These are phyloP conservation scores for Oasisia sp. DNA, from an alignment of 2,888 invertebrate species.

Conservation along the genomic window DNA sequence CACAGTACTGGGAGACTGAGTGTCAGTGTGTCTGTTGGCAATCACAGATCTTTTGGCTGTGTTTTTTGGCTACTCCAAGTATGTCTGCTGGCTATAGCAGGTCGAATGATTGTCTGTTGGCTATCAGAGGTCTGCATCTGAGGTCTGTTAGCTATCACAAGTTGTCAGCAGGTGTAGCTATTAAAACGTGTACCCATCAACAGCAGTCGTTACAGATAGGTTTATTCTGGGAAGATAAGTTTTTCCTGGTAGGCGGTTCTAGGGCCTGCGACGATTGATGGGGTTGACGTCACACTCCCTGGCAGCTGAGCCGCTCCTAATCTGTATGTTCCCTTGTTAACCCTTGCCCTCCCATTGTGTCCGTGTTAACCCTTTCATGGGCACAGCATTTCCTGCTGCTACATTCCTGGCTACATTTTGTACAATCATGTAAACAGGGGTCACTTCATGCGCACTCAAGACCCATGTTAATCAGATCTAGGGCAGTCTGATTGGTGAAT, in stretches of 20 bases:
- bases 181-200: not conserved
- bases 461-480: not conserved
- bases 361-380: not conserved
- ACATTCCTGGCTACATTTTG: not conserved
- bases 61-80: no score
- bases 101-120: not conserved
- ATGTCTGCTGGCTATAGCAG: not conserved
- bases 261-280: not conserved
- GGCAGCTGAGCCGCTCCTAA: not conserved
- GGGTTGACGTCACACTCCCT: not conserved
- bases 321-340: conserved; percentile 3
- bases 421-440: not conserved
- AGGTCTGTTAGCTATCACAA: not conserved
- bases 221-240: not conserved
- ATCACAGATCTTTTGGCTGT: no score
- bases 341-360: not conserved
- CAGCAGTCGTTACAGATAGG: not conserved
- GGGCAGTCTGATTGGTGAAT: not conserved
- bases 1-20: no score
- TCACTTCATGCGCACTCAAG: not conserved
- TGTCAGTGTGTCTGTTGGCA: no score
- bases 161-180: not conserved
- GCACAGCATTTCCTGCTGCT: not conserved
- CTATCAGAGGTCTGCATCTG: no score
- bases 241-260: not conserved